Conservation (phyloP, 2,888 invertebrate species). For the Oxyteleia sp. region DNA sequence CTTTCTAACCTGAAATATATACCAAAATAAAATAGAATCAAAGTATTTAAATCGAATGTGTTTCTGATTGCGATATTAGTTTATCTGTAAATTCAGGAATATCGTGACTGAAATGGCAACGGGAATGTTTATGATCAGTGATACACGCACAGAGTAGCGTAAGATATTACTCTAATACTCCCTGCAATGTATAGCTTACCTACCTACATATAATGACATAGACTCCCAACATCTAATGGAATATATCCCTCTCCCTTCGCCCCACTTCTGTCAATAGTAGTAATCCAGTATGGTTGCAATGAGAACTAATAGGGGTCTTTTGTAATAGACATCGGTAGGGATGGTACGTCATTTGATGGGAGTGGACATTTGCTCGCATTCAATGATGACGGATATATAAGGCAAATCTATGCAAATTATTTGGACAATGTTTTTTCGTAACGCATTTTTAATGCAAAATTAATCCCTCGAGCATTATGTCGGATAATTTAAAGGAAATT, state of each 20-base stretch:
- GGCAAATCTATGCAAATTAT: too few species aligned
- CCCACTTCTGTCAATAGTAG: slow-evolving; percentile 47
- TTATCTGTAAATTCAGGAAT: slow-evolving; percentile 46
- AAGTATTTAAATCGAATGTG: background rate
- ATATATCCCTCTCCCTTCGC: slow-evolving; percentile 31
- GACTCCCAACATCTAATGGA: slow-evolving; percentile 37
- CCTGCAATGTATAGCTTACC: slow-evolving; percentile 42
- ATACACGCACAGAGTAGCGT: slow-evolving; percentile 45
- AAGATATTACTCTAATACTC: slow-evolving; percentile 58
- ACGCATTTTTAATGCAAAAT: too few species aligned
- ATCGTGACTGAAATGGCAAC: slow-evolving; percentile 51
- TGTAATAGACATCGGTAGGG: slow-evolving; percentile 31
- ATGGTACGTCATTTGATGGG: too few species aligned
- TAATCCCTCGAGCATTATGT: too few species aligned
- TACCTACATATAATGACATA: slow-evolving; percentile 37
- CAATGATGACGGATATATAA: too few species aligned
- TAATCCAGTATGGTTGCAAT: slow-evolving; percentile 25
- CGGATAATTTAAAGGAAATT: too few species aligned
- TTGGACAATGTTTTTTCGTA: too few species aligned
- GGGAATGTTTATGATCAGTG: slow-evolving; percentile 52
- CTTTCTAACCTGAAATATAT: too few species aligned
- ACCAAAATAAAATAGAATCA: too few species aligned
- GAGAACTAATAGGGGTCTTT: slow-evolving; percentile 37
- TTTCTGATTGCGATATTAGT: slow-evolving; percentile 31
- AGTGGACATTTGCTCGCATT: too few species aligned